Conservation (phyloP, 2,888 invertebrate species). For the Cistogaster globosa region DNA sequence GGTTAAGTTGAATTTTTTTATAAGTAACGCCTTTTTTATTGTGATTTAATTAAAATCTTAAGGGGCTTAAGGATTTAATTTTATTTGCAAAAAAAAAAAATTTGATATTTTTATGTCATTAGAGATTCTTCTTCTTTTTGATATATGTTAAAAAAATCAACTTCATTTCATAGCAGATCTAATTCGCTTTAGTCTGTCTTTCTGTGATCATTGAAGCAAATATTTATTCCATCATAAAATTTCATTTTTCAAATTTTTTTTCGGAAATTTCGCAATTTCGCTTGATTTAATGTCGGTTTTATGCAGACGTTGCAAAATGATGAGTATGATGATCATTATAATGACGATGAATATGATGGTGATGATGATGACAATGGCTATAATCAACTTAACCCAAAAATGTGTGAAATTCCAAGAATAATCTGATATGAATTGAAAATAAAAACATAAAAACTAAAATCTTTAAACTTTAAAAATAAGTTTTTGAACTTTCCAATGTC, state of each 20-base stretch:
- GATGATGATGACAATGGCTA: constrained; percentile 28
- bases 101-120: constrained; percentile 31
- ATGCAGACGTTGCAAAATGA: not conserved
- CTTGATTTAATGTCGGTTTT: constrained; percentile 28
- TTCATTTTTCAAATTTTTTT: not conserved
- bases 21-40: not conserved
- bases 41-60: not conserved
- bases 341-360: not conserved
- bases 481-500: constrained; percentile 70
- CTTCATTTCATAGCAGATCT: constrained; percentile 36
- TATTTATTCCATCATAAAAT: constrained; percentile 2
- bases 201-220: constrained; percentile 35
- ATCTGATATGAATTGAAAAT: constrained; percentile 17
- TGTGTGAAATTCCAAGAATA: constrained; percentile 69
- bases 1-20: too few species aligned
- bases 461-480: constrained; percentile 32
- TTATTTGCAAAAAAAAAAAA: constrained; percentile 19
- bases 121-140: not conserved
- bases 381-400: constrained; percentile 64
- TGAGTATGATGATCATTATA: not conserved
- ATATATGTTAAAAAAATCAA: not conserved
- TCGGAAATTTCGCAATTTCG: not conserved
- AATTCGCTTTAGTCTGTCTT: not conserved
- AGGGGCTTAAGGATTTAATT: constrained; percentile 2
- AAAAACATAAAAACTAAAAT: constrained; percentile 15